Evolutionary conservation across 2,113 vertebrate species (phyloP), one percentile per base, ranked within the genome.

Genomic region (Phyllostomus hastatus): DNA sequence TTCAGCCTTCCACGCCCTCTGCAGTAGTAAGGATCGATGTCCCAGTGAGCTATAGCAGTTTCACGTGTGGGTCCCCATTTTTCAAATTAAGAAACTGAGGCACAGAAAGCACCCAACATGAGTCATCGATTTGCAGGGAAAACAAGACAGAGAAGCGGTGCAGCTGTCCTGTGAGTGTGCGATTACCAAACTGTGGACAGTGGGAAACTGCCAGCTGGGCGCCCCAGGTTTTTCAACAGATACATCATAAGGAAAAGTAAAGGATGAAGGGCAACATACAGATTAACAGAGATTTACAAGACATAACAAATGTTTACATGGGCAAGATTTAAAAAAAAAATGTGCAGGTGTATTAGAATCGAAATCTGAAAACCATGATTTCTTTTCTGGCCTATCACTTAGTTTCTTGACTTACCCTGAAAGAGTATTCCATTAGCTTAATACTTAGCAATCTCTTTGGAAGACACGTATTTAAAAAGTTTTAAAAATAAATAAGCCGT

Each of bases 41-140:
- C 73, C 50, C 1, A n/a, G 50, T 46, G 76, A 70, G 41, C 24
- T 48, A 1, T 31, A 46, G 9, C 43, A 66, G 46, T 52, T 84
- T 75, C 26, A 3, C 19, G 9, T 41, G 8, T 54, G 28, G 31
- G 10, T 52, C 64, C 64, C 67, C 61, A 52, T 54, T 96, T 93
- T 93, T 88, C 92, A 81, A 54, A 95, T 64, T 90, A 90, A 75
- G 59, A 90, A 73, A 80, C 61, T 12, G 10, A 96, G 83, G 22
- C 86, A 70, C 64, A 28, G 28, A 8, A 43, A 22, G 35, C 9
- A 2, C 66, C 57, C 75, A 46, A 24, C 7, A 24, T 10, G 28
- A 89, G 22, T 66, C 54, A 61, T 73, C 19, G 48, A 35, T n/a
- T 79, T 78, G 41, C 16, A 86, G 43, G 81, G 75, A 73, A 54